Conservation (phyloP, 2,888 invertebrate species). For the Cylindroiulus punctatus region DNA sequence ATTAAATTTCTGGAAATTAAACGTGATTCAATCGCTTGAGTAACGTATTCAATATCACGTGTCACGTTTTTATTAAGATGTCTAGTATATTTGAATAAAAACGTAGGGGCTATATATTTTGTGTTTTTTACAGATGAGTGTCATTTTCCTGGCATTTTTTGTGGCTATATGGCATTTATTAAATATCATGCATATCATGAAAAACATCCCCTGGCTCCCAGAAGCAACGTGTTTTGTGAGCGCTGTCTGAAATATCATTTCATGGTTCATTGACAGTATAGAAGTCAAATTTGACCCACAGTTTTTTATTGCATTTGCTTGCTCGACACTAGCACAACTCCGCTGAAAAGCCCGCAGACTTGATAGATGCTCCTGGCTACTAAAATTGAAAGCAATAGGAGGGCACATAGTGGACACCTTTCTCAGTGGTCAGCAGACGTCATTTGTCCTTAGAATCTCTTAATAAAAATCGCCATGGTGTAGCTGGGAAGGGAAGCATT, state of each 20-base stretch:
- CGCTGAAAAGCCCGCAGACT: neutral
- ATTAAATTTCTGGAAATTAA: too few species aligned
- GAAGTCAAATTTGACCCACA: neutral
- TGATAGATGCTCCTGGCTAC: slow-evolving; percentile 6
- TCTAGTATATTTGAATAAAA: neutral
- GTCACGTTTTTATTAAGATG: too few species aligned
- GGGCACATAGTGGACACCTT: slow-evolving; percentile 34
- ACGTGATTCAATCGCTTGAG: too few species aligned
- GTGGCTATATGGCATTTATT: neutral
- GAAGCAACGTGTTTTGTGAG: neutral
- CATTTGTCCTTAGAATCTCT: slow-evolving; percentile 23
- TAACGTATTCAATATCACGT: too few species aligned
- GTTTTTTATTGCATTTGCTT: slow-evolving; percentile 9
- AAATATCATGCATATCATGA: neutral
- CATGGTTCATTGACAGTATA: neutral
- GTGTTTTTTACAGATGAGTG: neutral
- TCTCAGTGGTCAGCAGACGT: slow-evolving; percentile 15
- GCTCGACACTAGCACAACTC: neutral
- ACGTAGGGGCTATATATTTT: too few species aligned
- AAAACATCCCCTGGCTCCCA: neutral
- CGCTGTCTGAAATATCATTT: neutral
- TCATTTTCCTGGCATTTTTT: too few species aligned
- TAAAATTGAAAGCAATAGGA: slow-evolving; percentile 5
- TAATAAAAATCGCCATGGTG: slow-evolving; percentile 16
- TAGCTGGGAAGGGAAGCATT: neutral